phyloP scores from a whole-genome alignment of 2,113 vertebrate genomes.

The Neotoma lepida region DNA sequence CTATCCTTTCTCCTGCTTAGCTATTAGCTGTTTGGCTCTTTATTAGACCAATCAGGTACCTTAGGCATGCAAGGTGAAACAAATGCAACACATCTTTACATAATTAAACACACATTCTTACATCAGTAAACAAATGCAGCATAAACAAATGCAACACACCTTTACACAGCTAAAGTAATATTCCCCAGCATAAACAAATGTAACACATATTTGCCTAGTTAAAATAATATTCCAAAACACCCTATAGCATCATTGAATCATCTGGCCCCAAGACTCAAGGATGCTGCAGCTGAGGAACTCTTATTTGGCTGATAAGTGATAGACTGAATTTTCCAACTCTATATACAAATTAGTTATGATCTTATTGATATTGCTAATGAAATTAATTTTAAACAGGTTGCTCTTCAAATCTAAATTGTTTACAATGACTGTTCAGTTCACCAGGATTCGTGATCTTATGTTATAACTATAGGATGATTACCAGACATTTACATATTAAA shows the following conservation, averaged over 20 bases:
- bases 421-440: slow-evolving; percentile 10
- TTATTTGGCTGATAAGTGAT: not conserved
- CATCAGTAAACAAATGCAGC: too few species aligned
- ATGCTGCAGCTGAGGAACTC: not conserved
- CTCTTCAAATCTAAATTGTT: not conserved
- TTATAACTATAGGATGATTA: not conserved
- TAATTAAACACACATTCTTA: too few species aligned
- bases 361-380: slow-evolving; percentile 11
- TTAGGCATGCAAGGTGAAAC: not conserved
- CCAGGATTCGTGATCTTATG: not conserved
- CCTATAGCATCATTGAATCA: not conserved
- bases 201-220: not conserved
- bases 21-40: not conserved
- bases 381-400: not conserved
- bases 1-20: not conserved
- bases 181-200: not conserved
- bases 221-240: not conserved
- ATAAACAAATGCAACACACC: too few species aligned
- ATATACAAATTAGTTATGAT: slow-evolving; percentile 42
- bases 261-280: not conserved
- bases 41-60: not conserved
- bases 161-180: too few species aligned
- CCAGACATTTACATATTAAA: not conserved
- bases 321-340: not conserved
- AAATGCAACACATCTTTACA: not conserved